These are phyloP conservation scores for Caranx melampygus DNA, from an alignment of 2,113 vertebrate species.

Conservation along the genomic window DNA sequence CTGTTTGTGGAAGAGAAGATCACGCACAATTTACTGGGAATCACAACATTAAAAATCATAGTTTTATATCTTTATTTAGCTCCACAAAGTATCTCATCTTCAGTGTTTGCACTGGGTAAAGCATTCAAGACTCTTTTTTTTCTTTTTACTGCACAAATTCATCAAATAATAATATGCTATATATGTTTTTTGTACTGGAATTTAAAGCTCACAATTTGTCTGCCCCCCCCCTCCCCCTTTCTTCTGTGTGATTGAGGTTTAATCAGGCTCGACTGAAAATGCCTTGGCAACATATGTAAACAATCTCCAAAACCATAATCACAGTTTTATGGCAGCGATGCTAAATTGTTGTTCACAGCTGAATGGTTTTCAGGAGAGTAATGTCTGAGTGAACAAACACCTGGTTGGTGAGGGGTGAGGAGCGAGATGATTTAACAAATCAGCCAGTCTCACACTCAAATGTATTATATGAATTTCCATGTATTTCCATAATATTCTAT, in stretches of 20 bases:
- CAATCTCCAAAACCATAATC: too few species aligned
- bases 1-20: neutral
- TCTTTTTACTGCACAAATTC: neutral
- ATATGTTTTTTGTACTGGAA: neutral
- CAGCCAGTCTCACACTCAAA: too few species aligned
- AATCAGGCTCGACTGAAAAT: too few species aligned
- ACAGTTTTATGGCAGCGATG: too few species aligned
- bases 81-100: neutral
- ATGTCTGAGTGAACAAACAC: too few species aligned
- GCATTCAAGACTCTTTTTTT: neutral
- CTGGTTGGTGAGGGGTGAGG: too few species aligned
- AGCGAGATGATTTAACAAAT: too few species aligned
- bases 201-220: neutral
- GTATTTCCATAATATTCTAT: too few species aligned
- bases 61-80: neutral
- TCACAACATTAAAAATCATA: neutral
- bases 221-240: neutral
- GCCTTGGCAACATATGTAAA: too few species aligned
- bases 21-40: neutral
- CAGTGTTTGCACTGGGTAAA: neutral
- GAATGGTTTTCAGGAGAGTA: too few species aligned
- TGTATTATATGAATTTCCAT: too few species aligned
- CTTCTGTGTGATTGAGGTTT: neutral
- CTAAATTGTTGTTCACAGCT: too few species aligned
- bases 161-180: neutral